Base-by-base conservation (phyloP, 2,113 vertebrate species). In the Rhegmatorhina hoffmannsi region DNA sequence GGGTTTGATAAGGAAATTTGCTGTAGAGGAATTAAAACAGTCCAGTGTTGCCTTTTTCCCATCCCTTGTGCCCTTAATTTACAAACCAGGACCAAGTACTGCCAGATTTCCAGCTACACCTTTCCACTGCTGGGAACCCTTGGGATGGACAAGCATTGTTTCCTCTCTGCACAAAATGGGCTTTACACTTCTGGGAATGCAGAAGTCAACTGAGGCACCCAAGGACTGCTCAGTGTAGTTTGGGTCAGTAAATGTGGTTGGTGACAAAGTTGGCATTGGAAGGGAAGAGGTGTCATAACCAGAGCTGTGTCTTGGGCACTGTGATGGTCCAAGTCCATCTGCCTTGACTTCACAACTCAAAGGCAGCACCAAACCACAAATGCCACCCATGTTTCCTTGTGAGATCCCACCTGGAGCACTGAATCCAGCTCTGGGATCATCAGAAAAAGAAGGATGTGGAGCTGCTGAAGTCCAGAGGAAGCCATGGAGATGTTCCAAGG, bases 401-500 rank as follows among this genome's bases (percentile, higher is more conserved):
- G 69, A 33, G 23, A 60, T 11, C 28, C 28, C 26, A 29, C 33
- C 19, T 53, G 69, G 69, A 29, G 23, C 7, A 4, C 33, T 16
- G 3, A 16, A 24, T 13, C 7, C 38, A 60, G 13, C 19, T 17
- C 46, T 29, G 10, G 38, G 28, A 2, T n/a, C 2, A 4, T 1
- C 53, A 53, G 6, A 20, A 38, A 16, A 13, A 29, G 10, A 29
- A 29, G 10, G 28, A n/a, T 2, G 1, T 74, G 36, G 46, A 59
- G 44, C 10, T 89, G 15, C 33, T 82, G 60, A 0, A 19, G 2
- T n/a, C 38, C 69, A 67, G 47, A 82, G 12, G 52, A 59, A 6
- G 2, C 4, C 28, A 6, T 0, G 0, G 21, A 29, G 36, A 25
- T 52, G 36, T 2, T 67, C 33, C 8, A 6, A 24, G 10, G 28